Base-by-base conservation (phyloP, 2,113 vertebrate species). In the Lepus europaeus region DNA sequence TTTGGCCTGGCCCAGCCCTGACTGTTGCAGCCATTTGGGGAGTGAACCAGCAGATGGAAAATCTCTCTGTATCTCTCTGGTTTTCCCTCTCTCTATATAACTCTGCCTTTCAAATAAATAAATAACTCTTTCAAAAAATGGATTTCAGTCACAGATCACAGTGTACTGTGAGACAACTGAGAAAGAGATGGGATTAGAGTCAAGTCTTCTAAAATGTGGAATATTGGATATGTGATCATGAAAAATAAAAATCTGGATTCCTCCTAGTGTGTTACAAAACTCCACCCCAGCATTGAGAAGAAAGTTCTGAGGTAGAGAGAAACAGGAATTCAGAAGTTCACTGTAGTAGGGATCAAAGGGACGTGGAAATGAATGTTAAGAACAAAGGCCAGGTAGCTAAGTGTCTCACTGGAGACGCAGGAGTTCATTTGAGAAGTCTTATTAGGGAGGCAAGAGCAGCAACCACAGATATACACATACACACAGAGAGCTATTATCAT, bases 401-500 rank as follows among this genome's bases (percentile, higher is more conserved):
- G 27, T 31, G 25, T 33, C 31, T 13, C 25, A 61, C 59, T 59
- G 61, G 70, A 95, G 22, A 4, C 6, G 5, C 29, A 19, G 31
- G 23, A 45, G 64, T 63, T 36, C 63, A 49, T 69, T 56, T 78
- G 69, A 56, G 49, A 61, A 39, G 10, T 51, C 69, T 59, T 9
- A 13, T 0, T 70, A 45, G 22, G 20, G 29, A 69, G 56, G 10
- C 5, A 13, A 7, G 5, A 19, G 3, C 19, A 49, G 17, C 9
- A 63, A 9, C 23, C 29, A 64, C 27, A 70, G 11, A 0, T 2
- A 2, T 31, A 14, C 19, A 25, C 5, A 33, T 1, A 36, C 1
- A 61, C 11, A 81, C 3, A 39, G 45, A 20, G 29, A 12, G 10
- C 45, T 76, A 81, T 89, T 63, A 92, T 33, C 79, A 76, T 51